Conservation (phyloP, 2,113 vertebrate species). For the Sitta europaea region DNA sequence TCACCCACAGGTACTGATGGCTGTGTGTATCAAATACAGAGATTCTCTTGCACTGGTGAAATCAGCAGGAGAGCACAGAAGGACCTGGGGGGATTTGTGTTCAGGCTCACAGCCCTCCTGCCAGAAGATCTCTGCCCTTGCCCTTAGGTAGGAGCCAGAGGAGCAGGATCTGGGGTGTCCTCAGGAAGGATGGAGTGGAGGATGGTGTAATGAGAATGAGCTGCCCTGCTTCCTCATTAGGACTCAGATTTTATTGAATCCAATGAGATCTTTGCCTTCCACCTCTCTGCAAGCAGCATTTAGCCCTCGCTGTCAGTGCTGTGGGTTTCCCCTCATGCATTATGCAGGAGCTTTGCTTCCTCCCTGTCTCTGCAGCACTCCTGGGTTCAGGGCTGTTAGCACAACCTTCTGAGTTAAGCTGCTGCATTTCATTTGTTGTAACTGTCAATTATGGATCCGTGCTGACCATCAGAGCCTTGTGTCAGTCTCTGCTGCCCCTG, state of each 20-base stretch:
- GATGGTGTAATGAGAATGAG: accelerated
- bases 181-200: not conserved
- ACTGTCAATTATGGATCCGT: not conserved
- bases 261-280: not conserved
- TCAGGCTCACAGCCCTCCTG: not conserved
- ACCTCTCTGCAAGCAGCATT: not conserved
- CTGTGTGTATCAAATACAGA: accelerated
- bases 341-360: not conserved
- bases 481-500: not conserved
- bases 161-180: not conserved
- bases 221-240: not conserved
- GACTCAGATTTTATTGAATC: not conserved
- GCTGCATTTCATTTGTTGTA: not conserved
- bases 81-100: not conserved
- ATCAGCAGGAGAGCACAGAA: not conserved
- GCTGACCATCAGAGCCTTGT: not conserved
- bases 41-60: not conserved
- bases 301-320: not conserved
- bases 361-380: not conserved
- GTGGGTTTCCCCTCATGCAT: not conserved
- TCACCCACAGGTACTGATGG: not conserved
- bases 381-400: not conserved
- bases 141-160: not conserved
- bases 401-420: not conserved
- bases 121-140: not conserved